Evolutionary conservation across 2,888 invertebrate species (phyloP), one percentile per base, ranked within the genome.

Genomic region (Bombyx huttoni): DNA sequence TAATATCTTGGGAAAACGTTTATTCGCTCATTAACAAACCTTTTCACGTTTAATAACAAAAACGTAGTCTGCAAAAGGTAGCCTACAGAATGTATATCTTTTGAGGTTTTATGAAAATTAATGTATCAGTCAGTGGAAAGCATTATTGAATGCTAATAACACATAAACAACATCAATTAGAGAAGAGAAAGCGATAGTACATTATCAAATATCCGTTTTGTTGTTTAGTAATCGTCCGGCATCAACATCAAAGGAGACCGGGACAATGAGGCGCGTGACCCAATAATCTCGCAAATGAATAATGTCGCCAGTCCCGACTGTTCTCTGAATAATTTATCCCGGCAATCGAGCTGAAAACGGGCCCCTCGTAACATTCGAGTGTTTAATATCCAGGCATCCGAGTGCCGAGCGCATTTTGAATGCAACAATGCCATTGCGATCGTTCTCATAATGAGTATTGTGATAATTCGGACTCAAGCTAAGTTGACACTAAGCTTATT

Each of bases 311-410:
- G 58, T 54, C 60, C 54, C 57, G 53, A 47, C 54, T 55, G 57
- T 54, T 53, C 52, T 52, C 60, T 70, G 70, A 74, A 75, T 78
- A 72, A 75, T 76, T 71, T 68, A 78, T 72, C 57, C 58, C 58
- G 56, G 59, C 73, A 74, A 73, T 76, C 67, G 60, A 58, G 63
- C 65, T 70, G 68, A 72, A 69, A 74, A 70, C 67, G 66, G 59
- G 61, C 59, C 54, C 53, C 52, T 46, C 13, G 48, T 47, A 54
- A 54, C 52, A 57, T 52, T 55, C 48, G 51, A 47, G 35, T 51
- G 51, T 51, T 51, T 53, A 53, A 53, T 51, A 49, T 51, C 49
- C 13, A 49, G 49, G 48, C 9, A 53, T 51, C 33, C 33, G 34
- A 40, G 34, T 48, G 47, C 48, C n/a, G 40, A 47, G 40, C 45